phyloP scores from a whole-genome alignment of 2,888 invertebrate species.

The Leptinotarsa haldemani region DNA sequence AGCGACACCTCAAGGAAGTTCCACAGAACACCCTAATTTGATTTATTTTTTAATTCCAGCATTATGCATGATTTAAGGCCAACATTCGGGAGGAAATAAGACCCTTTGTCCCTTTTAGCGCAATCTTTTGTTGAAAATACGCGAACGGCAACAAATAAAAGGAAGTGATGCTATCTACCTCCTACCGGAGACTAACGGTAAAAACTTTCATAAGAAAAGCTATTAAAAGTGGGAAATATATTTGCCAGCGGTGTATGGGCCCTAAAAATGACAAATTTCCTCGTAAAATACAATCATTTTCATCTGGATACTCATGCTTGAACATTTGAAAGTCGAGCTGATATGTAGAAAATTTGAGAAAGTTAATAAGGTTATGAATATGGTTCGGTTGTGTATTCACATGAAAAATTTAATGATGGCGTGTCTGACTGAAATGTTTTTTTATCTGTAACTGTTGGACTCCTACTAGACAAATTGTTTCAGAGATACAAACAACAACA shows the following conservation, averaged over 20 bases:
- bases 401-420: too few relatives aligned
- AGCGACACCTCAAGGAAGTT: constrained; percentile 17
- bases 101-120: constrained; percentile 29
- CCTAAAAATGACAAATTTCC: constrained; percentile 24
- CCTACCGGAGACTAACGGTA: constrained; percentile 21
- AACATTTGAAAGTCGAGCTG: not conserved
- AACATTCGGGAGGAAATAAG: constrained; percentile 19
- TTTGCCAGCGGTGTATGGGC: constrained; percentile 23
- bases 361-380: constrained; percentile 5
- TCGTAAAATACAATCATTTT: constrained; percentile 20
- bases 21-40: constrained; percentile 21
- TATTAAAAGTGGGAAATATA: constrained; percentile 24
- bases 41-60: constrained; percentile 24
- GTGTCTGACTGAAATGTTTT: too few relatives aligned
- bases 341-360: not conserved
- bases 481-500: too few relatives aligned
- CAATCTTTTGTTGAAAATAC: constrained; percentile 25
- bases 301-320: not conserved
- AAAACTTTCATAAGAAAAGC: constrained; percentile 27
- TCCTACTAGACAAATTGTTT: too few relatives aligned
- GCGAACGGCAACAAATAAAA: constrained; percentile 26
- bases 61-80: constrained; percentile 22
- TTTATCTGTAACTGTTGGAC: too few relatives aligned
- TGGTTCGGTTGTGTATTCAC: not conserved
- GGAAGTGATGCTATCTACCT: constrained; percentile 28